Percentiles rank a stretch among this genome's conserved stretches.
Evolutionary conservation across 2,888 invertebrate species (phyloP).

Genomic region (Synanthedon formicaeformis): DNA sequence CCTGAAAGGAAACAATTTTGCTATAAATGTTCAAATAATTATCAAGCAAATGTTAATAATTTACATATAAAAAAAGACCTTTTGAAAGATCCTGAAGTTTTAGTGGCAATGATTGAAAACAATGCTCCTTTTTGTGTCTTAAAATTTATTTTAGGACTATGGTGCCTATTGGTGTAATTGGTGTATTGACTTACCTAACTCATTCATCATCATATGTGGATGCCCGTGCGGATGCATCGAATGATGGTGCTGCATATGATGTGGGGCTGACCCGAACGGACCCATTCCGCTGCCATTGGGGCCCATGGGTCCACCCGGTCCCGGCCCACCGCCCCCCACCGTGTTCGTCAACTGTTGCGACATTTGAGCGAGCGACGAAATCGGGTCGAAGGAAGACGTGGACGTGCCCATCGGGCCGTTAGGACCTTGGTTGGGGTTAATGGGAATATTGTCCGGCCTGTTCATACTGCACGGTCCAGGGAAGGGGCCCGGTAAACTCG

Average conservation of each 20-base stretch:
- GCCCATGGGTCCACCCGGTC: constrained; percentile 45
- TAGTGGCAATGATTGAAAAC: no score
- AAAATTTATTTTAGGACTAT: no score
- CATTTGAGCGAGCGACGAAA: constrained; percentile 94
- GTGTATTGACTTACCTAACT: constrained; percentile 38
- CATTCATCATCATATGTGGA: constrained; percentile 68
- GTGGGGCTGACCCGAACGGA: constrained; percentile 50
- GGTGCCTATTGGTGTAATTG: neutral
- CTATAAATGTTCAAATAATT: no score
- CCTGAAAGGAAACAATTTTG: constrained; percentile 24
- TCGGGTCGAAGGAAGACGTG: constrained; percentile 85
- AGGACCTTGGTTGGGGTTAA: constrained; percentile 64
- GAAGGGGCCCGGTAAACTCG: constrained; percentile 65
- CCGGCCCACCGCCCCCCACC: constrained; percentile 56
- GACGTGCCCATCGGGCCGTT: constrained; percentile 69
- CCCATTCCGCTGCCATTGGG: constrained; percentile 45
- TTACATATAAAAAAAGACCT: no score
- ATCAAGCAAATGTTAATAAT: no score
- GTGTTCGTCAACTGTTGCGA: constrained; percentile 90
- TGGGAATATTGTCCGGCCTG: constrained; percentile 61
- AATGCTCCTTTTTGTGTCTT: no score
- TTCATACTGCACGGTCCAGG: constrained; percentile 61
- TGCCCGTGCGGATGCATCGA: constrained; percentile 59
- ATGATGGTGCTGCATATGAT: constrained; percentile 63
- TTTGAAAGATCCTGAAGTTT: no score